Conservation (phyloP, 2,113 vertebrate species). For the Nicator chloris region DNA sequence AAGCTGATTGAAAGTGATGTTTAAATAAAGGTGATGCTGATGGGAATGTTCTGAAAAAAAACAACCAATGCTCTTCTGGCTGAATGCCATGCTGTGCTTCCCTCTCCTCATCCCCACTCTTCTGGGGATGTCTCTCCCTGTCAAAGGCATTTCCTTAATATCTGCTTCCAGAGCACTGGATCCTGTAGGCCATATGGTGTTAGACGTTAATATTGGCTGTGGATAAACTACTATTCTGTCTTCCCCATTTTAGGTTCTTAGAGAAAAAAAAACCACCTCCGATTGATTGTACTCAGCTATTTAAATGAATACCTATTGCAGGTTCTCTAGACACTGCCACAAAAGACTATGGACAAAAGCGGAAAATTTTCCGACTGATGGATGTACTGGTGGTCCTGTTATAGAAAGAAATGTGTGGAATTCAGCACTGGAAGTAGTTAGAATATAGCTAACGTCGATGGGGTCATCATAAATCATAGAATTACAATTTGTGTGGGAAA, state of each 20-base stretch:
- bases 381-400: neutral
- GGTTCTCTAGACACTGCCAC: neutral
- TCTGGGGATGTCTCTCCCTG: neutral
- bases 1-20: neutral
- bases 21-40: neutral
- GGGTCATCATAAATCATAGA: neutral
- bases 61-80: neutral
- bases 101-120: neutral
- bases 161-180: neutral
- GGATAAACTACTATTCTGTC: neutral
- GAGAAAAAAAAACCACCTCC: neutral
- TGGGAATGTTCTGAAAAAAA: neutral
- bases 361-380: neutral
- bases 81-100: neutral
- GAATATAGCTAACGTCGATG: fast-evolving
- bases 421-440: neutral
- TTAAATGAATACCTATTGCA: neutral
- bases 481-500: neutral
- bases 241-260: neutral
- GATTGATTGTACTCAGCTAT: neutral
- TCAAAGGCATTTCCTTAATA: neutral
- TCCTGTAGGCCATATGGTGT: neutral
- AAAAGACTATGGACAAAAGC: neutral
- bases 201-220: neutral
- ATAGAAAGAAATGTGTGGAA: neutral